Base-by-base conservation (phyloP, 2,888 invertebrate species). In the Meiosimyza decipiens region DNA sequence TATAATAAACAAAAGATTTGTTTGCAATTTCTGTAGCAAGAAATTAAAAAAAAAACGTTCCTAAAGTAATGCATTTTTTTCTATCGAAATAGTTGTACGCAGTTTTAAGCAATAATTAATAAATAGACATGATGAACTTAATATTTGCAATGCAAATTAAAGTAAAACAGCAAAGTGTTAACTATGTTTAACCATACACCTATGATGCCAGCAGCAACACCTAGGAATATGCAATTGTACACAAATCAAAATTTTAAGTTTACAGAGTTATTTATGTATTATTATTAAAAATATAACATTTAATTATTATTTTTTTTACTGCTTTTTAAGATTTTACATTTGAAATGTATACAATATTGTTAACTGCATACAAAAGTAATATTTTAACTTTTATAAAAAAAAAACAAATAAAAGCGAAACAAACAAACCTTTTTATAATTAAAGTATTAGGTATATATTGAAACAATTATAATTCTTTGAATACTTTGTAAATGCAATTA, bases 11-110 rank as follows among this genome's bases (percentile, higher is more conserved):
- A 6, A 57, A 18, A 28, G 9, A 40, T 9, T 33, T 54, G 33
- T 60, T 50, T 60, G 16, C 22, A 59, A 59, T 71, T 16, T 62
- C 11, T 67, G 67, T 68, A 72, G 68, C 72, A 67, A 73, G 69
- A 72, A 73, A 69, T 70, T 65, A 7, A 40, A 40, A 40, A 40
- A 40, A 40, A 40, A 40, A 40, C 40, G 73, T 73, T 75, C 73
- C 75, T 73, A 73, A 75, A 73, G 70, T 54, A 63, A 69, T 75
- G 72, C 73, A 72, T 71, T 75, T 66, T 59, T 57, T 54, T 73
- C 0, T 54, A 54, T 40, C 18, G 28, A 55, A 40, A 6, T 52
- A 66, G 16, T 55, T 52, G 40, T 52, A 55, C 47, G 52, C 13
- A 66, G 33, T 50, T 22, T 40, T 9, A 51, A 66, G 33, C 52